Evolutionary conservation across 2,888 invertebrate genomes (phyloP), one percentile per base, ranked within the genome.

Genomic region (Ormyrus rosae): DNA sequence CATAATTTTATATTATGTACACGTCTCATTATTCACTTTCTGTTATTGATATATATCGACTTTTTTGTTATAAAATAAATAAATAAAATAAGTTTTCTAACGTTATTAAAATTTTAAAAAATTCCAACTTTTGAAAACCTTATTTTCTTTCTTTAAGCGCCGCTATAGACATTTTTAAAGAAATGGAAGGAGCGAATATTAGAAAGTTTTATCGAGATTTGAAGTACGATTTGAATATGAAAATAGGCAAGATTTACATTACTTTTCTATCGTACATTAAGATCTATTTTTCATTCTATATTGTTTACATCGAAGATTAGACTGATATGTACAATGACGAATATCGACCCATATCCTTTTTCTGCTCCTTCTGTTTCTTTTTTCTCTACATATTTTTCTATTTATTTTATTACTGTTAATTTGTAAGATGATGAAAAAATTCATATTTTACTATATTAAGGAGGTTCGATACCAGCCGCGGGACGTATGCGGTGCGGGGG

Each of bases 311-410:
- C 80, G 70, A 83, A 80, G 83, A 83, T 80, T 81, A 77, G 85
- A 77, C 82, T 88, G 89, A 89, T 88, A 88, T 88, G 89, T 88
- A 89, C 88, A 88, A 84, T 86, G 50, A 71, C 56, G 83, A 84
- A 84, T 81, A 84, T 81, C 82, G 78, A 74, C 76, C 51, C 75
- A 45, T 50, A 45, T 50, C 46, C 53, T 63, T 19, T 73, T 69
- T n/a, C 70, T 78, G 13, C 78, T 68, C 81, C 19, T 53, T 80
- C 78, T 83, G 75, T 74, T 81, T 80, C 80, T 74, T 72, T 74
- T 78, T 60, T 50, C 53, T 65, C 55, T 70, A 60, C 56, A 65
- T 45, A 34, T 34, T 34, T 71, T 53, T 71, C 19, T 77, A 53
- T 75, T 13, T 45, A 71, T 67, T 63, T 50, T 78, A 70, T 71